Evolutionary conservation across 2,113 vertebrate species (phyloP), one percentile per base, ranked within the genome.

Genomic region (Pteruthius melanotis): DNA sequence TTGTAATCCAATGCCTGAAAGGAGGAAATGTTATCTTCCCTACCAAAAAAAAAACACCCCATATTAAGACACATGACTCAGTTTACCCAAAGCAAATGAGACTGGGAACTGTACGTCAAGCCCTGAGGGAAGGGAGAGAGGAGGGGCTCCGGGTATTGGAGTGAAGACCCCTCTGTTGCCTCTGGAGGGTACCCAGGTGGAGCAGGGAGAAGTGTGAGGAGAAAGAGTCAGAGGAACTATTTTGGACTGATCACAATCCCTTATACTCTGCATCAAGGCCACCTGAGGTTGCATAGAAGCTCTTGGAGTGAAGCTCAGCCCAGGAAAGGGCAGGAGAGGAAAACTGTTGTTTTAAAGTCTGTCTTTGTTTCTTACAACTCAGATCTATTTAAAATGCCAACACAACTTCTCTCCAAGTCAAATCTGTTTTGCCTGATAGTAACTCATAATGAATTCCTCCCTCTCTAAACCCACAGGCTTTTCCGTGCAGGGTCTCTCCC

Each of bases 121-220:
- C 26, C 26, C 31, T 4, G 9, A 42, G 9, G 12, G 13, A 2
- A 37, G 22, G 53, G 17, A 13, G 3, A 7, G n/a, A 47, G 10
- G 6, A 79, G 15, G 7, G 24, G 4, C n/a, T 54, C n/a, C 0
- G 0, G 24, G 9, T 3, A 1, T 1, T 26, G 8, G 23, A 59
- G 3, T 7, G 28, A 56, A 71, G 13, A 31, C 21, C 4, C 10
- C 27, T 37, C 23, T 44, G 28, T 5, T 33, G 37, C 22, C 28
- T 15, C 8, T 23, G 26, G 13, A 47, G 23, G 21, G 4, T 20
- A 26, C 7, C 8, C 20, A 15, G 7, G 6, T 28, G 63, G 24
- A 60, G 37, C 19, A 28, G 69, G 24, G 4, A 19, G 9, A 13
- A 8, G 5, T 0, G 23, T 9, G 20, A 68, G 27, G 30, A 26